These are phyloP conservation scores for Hestina assimilis DNA, from an alignment of 1,140 invertebrate species.

Conservation along the genomic window DNA sequence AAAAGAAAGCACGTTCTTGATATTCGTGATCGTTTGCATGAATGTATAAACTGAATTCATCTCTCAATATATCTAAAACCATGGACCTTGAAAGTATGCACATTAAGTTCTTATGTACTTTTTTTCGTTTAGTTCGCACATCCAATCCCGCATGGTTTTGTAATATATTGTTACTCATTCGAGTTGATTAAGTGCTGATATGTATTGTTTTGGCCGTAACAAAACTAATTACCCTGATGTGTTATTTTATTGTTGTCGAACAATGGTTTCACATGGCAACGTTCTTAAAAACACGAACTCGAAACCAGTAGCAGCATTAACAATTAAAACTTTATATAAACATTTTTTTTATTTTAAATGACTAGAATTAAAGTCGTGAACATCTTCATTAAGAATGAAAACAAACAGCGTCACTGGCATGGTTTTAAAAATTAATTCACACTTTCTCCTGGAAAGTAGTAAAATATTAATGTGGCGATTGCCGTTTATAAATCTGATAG, in stretches of 20 bases:
- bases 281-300: neutral
- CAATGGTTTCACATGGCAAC: conserved; percentile 26
- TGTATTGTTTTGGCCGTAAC: conserved; percentile 35
- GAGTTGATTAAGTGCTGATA: conserved; percentile 16
- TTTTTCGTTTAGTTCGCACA: conserved; percentile 6
- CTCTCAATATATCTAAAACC: conserved; percentile 3
- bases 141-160: conserved; percentile 36
- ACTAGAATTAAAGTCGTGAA: too few species aligned
- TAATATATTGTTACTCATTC: conserved; percentile 32
- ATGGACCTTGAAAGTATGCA: conserved; percentile 5
- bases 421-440: conserved; percentile 5
- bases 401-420: neutral
- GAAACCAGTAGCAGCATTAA: too few species aligned
- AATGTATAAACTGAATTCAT: neutral
- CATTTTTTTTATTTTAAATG: too few species aligned
- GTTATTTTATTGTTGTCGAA: conserved; percentile 29
- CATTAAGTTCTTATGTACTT: conserved; percentile 5
- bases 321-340: too few species aligned
- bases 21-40: conserved; percentile 8
- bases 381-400: too few species aligned
- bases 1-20: conserved; percentile 24
- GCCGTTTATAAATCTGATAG: neutral
- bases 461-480: conserved; percentile 1
- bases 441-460: conserved; percentile 12
- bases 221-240: conserved; percentile 34